A percentile compares a stretch with the other conserved stretches of the same genome.
Evolutionary conservation across 2,888 invertebrate species (phyloP).

Genomic region (Oxycera nigricornis): DNA sequence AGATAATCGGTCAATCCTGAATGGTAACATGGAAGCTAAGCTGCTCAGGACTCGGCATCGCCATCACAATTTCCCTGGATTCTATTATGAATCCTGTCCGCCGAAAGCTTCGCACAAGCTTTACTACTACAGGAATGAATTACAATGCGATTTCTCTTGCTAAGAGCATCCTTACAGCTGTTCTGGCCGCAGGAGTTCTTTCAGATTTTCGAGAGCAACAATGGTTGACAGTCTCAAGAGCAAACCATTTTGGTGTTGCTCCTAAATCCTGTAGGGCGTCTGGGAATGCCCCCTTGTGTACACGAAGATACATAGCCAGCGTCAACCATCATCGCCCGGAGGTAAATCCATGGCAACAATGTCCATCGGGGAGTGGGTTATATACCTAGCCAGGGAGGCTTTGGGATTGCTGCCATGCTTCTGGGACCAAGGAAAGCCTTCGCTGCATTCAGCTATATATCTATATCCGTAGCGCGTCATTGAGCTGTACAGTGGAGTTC

Average conservation of each 20-base stretch:
- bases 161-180: conserved; percentile 28
- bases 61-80: conserved; percentile 13
- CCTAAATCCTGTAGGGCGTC: conserved; percentile 30
- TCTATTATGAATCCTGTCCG: background rate
- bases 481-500: conserved; percentile 7
- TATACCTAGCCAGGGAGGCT: conserved; percentile 54
- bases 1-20: conserved; percentile 35
- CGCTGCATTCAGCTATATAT: conserved; percentile 32
- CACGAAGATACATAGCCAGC: background rate
- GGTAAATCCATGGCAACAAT: conserved; percentile 44
- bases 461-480: background rate
- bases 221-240: conserved; percentile 1
- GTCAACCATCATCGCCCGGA: conserved; percentile 35
- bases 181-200: background rate
- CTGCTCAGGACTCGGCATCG: background rate
- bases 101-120: conserved; percentile 6
- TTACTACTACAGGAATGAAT: background rate
- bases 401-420: conserved; percentile 62
- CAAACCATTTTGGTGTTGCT: conserved; percentile 9
- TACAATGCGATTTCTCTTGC: background rate
- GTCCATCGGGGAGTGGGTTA: conserved; percentile 38
- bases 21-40: conserved; percentile 1
- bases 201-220: background rate
- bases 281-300: conserved; percentile 14
- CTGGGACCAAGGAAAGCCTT: conserved; percentile 61